These are phyloP conservation scores for Notocelia uddmanniana DNA, from an alignment of 2,888 invertebrate species.

Conservation along the genomic window DNA sequence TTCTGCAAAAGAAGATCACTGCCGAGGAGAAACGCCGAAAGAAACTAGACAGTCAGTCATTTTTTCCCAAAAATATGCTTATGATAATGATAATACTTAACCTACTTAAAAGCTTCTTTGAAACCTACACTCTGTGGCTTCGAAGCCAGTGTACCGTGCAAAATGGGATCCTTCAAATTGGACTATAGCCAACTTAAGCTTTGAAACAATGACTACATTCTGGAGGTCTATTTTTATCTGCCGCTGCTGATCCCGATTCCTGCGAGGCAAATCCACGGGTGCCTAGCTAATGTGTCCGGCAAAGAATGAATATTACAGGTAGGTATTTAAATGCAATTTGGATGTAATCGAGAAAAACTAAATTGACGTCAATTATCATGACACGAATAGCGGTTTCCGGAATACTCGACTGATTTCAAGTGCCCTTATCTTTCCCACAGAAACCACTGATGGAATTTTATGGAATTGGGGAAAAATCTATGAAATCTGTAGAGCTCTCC, in stretches of 20 bases:
- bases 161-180: constrained; percentile 6
- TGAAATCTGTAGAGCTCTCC: neutral
- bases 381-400: neutral
- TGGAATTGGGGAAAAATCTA: neutral
- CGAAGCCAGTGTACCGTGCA: constrained; percentile 9
- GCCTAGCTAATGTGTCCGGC: neutral
- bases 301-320: neutral
- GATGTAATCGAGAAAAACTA: neutral
- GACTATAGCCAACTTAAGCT: neutral
- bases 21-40: no score
- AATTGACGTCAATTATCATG: neutral
- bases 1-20: no score
- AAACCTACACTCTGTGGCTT: constrained; percentile 13
- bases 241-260: neutral
- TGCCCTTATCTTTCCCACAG: neutral
- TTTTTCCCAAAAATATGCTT: no score
- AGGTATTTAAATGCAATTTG: neutral
- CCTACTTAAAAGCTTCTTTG: neutral
- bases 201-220: neutral
- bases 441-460: neutral
- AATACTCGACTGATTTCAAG: neutral
- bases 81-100: no score
- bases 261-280: neutral
- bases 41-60: no score
- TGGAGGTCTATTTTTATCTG: no score